A percentile compares a stretch with the other conserved stretches of the same genome.
Evolutionary conservation across 2,888 invertebrate species (phyloP).

Genomic region (Xestia rhomboidea): DNA sequence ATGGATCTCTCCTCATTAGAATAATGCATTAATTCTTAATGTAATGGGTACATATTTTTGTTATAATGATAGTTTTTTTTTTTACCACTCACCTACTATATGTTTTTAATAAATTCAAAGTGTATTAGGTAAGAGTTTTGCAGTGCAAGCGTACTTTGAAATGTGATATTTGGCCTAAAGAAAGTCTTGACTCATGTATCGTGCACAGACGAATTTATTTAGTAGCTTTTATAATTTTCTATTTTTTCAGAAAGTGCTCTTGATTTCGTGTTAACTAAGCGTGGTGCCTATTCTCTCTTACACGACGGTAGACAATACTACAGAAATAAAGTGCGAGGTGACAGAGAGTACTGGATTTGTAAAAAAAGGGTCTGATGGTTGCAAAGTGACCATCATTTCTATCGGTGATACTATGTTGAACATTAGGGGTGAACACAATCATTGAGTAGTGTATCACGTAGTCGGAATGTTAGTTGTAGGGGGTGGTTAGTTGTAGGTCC

Average conservation of each 20-base stretch:
- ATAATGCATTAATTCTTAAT: background rate
- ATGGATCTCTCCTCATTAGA: too few relatives aligned
- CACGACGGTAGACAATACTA: conserved; percentile 16
- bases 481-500: too few relatives aligned
- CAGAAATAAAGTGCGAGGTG: conserved; percentile 42
- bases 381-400: conserved; percentile 42
- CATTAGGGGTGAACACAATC: conserved; percentile 40
- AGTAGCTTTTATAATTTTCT: background rate
- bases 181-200: background rate
- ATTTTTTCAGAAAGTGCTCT: conserved; percentile 10
- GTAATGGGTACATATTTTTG: background rate
- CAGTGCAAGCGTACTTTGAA: background rate
- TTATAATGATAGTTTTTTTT: background rate
- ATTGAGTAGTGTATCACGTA: conserved; percentile 1
- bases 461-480: background rate
- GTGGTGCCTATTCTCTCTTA: conserved; percentile 30
- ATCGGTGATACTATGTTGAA: conserved; percentile 22
- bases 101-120: background rate
- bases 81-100: background rate
- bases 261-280: conserved; percentile 20
- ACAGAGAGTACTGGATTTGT: conserved; percentile 47
- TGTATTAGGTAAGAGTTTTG: background rate
- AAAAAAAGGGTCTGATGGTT: conserved; percentile 17
- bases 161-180: background rate
- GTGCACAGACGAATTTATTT: background rate